Evolutionary conservation across 2,113 vertebrate genomes (phyloP).

Genomic region (Caloenas nicobarica): DNA sequence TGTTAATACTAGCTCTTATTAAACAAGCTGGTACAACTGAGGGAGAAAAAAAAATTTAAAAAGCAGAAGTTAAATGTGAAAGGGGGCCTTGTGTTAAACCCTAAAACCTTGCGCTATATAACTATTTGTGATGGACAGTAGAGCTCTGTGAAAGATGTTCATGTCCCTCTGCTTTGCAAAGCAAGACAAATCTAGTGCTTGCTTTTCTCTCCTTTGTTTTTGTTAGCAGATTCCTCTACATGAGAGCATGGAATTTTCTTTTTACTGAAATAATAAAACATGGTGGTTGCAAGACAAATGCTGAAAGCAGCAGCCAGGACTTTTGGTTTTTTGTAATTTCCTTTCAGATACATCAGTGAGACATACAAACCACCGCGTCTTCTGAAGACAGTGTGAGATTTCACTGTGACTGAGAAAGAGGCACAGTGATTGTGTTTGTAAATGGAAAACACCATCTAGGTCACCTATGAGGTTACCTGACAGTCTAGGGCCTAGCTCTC

Average conservation of each 20-base stretch:
- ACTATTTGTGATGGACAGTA: background rate
- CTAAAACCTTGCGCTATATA: background rate
- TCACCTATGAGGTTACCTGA: background rate
- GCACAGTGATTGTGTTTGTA: background rate
- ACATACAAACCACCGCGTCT: background rate
- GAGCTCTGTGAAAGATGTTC: background rate
- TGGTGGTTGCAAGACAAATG: background rate
- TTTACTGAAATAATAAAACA: slow-evolving; percentile 26
- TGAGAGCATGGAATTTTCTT: slow-evolving; percentile 34
- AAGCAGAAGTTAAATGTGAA: background rate
- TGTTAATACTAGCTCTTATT: background rate
- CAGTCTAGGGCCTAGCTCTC: background rate
- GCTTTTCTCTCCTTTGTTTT: slow-evolving; percentile 32
- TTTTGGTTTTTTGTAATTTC: background rate
- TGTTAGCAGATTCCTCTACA: slow-evolving; percentile 9
- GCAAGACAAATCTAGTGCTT: background rate
- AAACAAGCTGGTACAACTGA: background rate
- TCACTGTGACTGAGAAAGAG: background rate
- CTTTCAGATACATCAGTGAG: background rate
- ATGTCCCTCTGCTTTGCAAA: background rate
- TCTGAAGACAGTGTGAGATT: background rate
- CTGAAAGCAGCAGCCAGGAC: background rate
- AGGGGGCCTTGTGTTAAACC: background rate
- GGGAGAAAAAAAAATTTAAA: background rate
- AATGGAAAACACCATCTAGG: background rate